These are phyloP conservation scores for Masticophis lateralis DNA, from an alignment of 2,797 vertebrate species.

Conservation along the genomic window DNA sequence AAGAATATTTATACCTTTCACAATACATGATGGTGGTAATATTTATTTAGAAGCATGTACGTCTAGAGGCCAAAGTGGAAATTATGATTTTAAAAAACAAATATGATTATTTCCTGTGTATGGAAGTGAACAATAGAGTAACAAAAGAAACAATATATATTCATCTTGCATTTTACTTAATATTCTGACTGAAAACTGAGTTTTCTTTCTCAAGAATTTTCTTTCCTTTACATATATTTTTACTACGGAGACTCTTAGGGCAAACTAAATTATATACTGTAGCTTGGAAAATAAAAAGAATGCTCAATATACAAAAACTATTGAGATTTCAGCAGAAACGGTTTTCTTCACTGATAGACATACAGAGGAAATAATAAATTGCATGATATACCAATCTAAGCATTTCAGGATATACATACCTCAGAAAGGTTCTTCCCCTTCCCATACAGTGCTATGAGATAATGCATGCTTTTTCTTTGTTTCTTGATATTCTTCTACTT, in stretches of 20 bases:
- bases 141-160: not conserved
- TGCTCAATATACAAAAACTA: conserved; percentile 68
- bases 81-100: not conserved
- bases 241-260: conserved; percentile 21
- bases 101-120: not conserved
- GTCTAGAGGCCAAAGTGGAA: not conserved
- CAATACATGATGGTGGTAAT: not conserved
- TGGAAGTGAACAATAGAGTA: not conserved
- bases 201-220: not conserved
- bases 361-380: conserved; percentile 44
- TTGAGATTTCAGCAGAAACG: conserved; percentile 66
- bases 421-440: not conserved
- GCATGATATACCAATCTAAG: not conserved
- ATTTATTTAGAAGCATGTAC: not conserved
- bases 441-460: not conserved
- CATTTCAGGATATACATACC: not conserved
- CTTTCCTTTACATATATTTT: conserved; percentile 20
- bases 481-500: not conserved
- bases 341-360: conserved; percentile 75
- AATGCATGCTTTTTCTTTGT: not conserved
- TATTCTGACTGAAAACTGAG: not conserved
- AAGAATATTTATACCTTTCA: not conserved
- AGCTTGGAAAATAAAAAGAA: conserved; percentile 55
- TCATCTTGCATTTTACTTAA: not conserved
- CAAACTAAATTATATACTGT: conserved; percentile 56